Percentiles rank a stretch among this genome's conserved stretches.
phyloP scores from a whole-genome alignment of 2,888 invertebrate species.

The Corbicula japonica region DNA sequence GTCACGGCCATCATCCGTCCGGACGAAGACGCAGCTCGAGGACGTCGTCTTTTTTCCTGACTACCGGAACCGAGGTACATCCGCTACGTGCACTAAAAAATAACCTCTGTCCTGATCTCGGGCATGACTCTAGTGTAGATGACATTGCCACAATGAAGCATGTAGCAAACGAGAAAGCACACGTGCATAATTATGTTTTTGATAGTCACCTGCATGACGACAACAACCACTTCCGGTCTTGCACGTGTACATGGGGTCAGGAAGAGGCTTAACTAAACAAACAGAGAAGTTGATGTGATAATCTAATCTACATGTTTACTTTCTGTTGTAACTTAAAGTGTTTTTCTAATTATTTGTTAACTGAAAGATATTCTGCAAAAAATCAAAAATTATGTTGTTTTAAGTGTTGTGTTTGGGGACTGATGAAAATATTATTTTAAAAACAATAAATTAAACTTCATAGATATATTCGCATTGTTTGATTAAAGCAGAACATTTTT shows the following conservation, averaged over 20 bases:
- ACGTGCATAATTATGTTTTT: constrained; percentile 14
- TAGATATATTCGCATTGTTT: no score
- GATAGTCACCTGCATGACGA: constrained; percentile 29
- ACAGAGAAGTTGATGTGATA: no score
- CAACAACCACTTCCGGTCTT: constrained; percentile 39
- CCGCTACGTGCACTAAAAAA: constrained; percentile 69
- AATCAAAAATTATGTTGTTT: no score
- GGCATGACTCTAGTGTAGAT: constrained; percentile 28
- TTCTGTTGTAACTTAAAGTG: neutral
- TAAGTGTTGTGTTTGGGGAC: no score
- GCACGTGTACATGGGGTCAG: constrained; percentile 49
- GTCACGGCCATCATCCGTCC: constrained; percentile 69
- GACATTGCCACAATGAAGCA: constrained; percentile 20
- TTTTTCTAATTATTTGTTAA: neutral
- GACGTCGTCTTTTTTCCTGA: constrained; percentile 79
- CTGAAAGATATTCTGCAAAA: neutral
- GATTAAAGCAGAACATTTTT: no score
- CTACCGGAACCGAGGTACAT: constrained; percentile 82
- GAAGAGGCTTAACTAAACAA: no score
- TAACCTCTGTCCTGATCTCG: constrained; percentile 66
- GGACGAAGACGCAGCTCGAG: constrained; percentile 78
- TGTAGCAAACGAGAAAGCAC: constrained; percentile 1
- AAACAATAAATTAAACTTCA: no score
- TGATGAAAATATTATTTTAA: no score
- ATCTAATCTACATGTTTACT: neutral